These are phyloP conservation scores for Drosophila novamexicana DNA, from an alignment of 1,140 invertebrate species.

Conservation along the genomic window DNA sequence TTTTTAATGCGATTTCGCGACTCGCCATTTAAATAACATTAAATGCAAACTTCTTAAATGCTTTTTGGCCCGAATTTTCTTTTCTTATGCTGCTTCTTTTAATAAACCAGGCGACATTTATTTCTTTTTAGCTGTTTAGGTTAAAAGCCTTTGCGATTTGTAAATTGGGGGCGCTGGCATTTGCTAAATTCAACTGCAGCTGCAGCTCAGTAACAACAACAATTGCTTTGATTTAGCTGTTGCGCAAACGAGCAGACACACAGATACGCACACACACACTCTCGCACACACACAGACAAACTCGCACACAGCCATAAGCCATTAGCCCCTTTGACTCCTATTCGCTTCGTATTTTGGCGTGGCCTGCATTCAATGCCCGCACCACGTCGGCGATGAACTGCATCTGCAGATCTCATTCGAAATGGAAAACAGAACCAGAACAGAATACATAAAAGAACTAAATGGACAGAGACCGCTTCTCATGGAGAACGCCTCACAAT, in stretches of 20 bases:
- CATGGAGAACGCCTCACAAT: constrained; percentile 28
- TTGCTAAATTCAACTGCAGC: constrained; percentile 22
- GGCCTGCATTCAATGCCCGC: constrained; percentile 42
- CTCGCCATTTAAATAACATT: constrained; percentile 44
- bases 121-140: constrained; percentile 1
- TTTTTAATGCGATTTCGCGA: constrained; percentile 60
- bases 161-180: constrained; percentile 24
- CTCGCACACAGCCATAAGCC: constrained; percentile 25
- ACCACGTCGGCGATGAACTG: constrained; percentile 26
- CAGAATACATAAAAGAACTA: constrained; percentile 43
- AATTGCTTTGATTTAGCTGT: constrained; percentile 38
- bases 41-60: constrained; percentile 32
- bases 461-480: constrained; percentile 39
- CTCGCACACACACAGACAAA: neutral
- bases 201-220: constrained; percentile 17
- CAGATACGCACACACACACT: neutral
- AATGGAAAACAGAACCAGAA: constrained; percentile 60
- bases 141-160: constrained; percentile 22
- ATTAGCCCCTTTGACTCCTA: constrained; percentile 47
- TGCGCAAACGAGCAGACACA: constrained; percentile 30
- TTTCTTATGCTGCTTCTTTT: neutral
- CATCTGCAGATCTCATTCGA: constrained; percentile 65
- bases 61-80: neutral
- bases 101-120: neutral
- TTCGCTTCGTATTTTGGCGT: constrained; percentile 16